Percentiles rank a stretch among this genome's conserved stretches.
Evolutionary conservation across 2,797 vertebrate genomes (phyloP).

Genomic region (Sphaeramia orbicularis): DNA sequence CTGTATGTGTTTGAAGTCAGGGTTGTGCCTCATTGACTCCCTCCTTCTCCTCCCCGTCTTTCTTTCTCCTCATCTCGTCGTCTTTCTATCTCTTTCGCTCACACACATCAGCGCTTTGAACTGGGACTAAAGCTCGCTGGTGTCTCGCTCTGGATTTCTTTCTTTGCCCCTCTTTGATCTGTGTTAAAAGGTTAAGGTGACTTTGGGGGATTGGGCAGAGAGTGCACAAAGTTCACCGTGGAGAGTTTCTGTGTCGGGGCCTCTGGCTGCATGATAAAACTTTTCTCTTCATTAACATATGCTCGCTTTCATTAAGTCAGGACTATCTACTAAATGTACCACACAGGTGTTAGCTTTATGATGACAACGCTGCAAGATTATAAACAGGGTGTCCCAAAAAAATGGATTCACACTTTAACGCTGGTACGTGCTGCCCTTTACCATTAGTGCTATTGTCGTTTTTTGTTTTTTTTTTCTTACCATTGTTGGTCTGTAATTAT

Average conservation of each 20-base stretch:
- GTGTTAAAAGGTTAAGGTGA: constrained; percentile 66
- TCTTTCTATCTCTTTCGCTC: not conserved
- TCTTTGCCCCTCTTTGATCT: constrained; percentile 49
- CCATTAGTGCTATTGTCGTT: too few relatives aligned
- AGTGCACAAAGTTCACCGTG: constrained; percentile 51
- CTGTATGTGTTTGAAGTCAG: constrained; percentile 75
- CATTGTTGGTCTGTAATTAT: too few relatives aligned
- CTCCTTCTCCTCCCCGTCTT: constrained; percentile 39
- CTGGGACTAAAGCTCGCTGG: constrained; percentile 57
- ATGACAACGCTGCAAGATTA: too few relatives aligned
- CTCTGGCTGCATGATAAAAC: constrained; percentile 20
- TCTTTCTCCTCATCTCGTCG: constrained; percentile 21
- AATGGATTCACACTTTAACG: too few relatives aligned
- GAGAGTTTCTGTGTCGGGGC: constrained; percentile 23
- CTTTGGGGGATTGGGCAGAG: constrained; percentile 54
- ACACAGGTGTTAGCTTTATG: not conserved
- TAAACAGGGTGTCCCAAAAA: too few relatives aligned
- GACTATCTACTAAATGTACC: not conserved
- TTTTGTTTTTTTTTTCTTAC: too few relatives aligned
- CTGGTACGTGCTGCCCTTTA: too few relatives aligned
- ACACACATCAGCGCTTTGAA: constrained; percentile 57
- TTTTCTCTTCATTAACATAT: constrained; percentile 2
- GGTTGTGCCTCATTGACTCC: constrained; percentile 69
- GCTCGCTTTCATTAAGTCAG: not conserved
- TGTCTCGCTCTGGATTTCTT: constrained; percentile 39